Evolutionary conservation across 2,888 invertebrate species (phyloP).

Genomic region (Ecdyonurus torrentis): DNA sequence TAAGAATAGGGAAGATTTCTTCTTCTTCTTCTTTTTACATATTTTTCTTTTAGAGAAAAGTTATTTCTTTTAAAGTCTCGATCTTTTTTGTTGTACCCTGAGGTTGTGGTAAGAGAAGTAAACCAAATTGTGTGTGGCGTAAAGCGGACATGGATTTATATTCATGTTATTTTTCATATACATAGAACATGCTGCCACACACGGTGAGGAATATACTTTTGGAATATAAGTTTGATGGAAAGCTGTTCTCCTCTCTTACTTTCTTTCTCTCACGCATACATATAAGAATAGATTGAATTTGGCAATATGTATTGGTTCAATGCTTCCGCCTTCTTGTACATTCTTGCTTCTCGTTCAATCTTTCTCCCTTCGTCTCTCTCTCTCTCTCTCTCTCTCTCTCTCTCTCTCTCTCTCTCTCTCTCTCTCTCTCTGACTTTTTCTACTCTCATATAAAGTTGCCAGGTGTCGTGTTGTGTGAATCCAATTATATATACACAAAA

Average conservation of each 20-base stretch:
- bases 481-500: no score
- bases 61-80: no score
- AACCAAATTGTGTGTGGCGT: background rate
- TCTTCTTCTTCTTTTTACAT: background rate
- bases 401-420: background rate
- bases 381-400: background rate
- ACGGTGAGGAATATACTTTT: no score
- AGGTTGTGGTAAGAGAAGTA: no score
- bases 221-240: background rate
- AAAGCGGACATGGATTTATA: background rate
- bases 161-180: background rate
- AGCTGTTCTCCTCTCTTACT: background rate
- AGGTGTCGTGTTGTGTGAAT: background rate
- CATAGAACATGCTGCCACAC: no score
- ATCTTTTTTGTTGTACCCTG: background rate
- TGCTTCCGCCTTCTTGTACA: no score
- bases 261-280: background rate
- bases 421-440: background rate
- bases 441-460: background rate
- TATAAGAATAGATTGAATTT: slow-evolving; percentile 1
- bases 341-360: no score
- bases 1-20: background rate
- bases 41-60: no score
- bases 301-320: slow-evolving; percentile 3
- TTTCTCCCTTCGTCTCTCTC: background rate